Evolutionary conservation across 2,888 invertebrate genomes (phyloP), one percentile per base, ranked within the genome.

Genomic region (Ophonus ardosiacus): DNA sequence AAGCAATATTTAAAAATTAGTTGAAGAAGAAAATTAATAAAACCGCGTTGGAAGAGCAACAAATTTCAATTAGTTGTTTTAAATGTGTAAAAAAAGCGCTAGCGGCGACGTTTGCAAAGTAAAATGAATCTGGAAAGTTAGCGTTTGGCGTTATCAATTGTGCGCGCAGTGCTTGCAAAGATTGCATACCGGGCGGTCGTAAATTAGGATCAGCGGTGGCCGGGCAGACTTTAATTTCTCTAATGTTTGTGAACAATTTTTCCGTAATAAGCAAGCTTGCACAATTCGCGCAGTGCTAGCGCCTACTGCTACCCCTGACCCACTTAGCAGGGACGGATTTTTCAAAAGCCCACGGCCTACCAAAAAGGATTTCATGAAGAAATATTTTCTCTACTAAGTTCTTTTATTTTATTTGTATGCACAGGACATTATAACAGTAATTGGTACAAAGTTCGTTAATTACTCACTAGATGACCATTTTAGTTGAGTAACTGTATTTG

Each of bases 171-270:
- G 78, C 43, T 31, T 43, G 83, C 83, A 83, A 43, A 83, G 83
- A 83, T 83, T 83, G 83, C 83, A 83, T 83, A 59, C 83, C 56
- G 57, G 51, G 68, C 68, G 81, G 18, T 74, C 83, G 71, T 84
- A 84, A 84, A 84, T 84, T 84, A 84, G 84, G 84, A 84, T 84
- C 84, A 84, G 84, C 59, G 43, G 71, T 40, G 81, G 61, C 84
- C 61, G 74, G 43, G 76, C 83, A 80, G 84, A 84, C 76, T 84
- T 84, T 84, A 84, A 84, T 84, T 84, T 84, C 84, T 84, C 84
- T 84, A 84, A 84, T 84, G 84, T 84, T 84, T 84, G 84, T 84
- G 74, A 83, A 84, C 84, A 84, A 84, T 84, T 84, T 84, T 84
- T 84, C 76, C 24, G 84, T 84, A 84, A 84, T 84, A 84, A 84